These are phyloP conservation scores for Plebejus argus DNA, from an alignment of 2,888 invertebrate genomes.

Conservation along the genomic window DNA sequence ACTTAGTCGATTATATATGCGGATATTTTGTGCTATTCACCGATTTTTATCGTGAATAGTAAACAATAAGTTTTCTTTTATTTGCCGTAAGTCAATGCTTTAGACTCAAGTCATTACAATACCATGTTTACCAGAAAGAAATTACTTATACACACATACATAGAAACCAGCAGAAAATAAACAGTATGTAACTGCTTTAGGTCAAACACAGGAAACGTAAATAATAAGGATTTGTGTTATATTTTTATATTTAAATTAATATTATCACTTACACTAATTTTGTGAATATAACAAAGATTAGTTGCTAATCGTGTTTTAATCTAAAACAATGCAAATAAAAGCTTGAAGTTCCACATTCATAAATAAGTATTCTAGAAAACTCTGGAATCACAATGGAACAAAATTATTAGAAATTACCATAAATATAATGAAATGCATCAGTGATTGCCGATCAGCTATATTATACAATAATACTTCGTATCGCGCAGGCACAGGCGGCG, in stretches of 20 bases:
- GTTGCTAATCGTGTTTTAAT: not conserved
- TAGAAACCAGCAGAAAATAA: too few relatives aligned
- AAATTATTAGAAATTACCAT: not conserved
- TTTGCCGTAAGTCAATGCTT: too few relatives aligned
- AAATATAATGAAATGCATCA: constrained; percentile 13
- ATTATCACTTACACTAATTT: constrained; percentile 26
- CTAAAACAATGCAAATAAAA: constrained; percentile 25
- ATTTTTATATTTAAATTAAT: constrained; percentile 19
- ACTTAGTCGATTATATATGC: too few relatives aligned
- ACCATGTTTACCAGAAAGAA: too few relatives aligned
- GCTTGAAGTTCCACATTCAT: constrained; percentile 9
- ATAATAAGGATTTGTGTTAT: not conserved
- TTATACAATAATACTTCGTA: not conserved
- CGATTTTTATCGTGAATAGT: too few relatives aligned
- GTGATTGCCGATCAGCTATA: not conserved
- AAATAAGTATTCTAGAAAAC: constrained; percentile 3
- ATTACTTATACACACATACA: too few relatives aligned
- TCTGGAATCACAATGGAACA: constrained; percentile 1
- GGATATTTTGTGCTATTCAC: too few relatives aligned
- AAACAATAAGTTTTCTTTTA: too few relatives aligned
- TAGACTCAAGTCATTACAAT: too few relatives aligned
- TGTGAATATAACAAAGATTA: constrained; percentile 21
- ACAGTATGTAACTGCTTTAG: not conserved
- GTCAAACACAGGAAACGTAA: not conserved
- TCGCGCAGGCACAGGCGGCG: constrained; percentile 17